These are phyloP conservation scores for Troglohyphantes excavatus DNA, from an alignment of 2,888 invertebrate genomes.

Conservation along the genomic window DNA sequence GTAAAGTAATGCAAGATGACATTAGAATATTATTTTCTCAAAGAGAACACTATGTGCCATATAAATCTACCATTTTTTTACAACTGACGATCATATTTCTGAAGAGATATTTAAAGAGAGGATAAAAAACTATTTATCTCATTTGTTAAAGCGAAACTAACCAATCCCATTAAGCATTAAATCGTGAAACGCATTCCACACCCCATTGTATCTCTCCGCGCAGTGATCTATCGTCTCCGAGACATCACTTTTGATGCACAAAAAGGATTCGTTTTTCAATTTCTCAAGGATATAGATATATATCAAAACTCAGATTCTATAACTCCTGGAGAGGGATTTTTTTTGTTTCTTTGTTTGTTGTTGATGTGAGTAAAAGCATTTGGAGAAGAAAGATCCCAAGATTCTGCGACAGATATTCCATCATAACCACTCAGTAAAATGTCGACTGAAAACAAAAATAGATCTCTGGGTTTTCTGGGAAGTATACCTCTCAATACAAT, in stretches of 20 bases:
- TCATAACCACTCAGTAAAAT: constrained; percentile 42
- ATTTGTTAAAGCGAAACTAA: background rate
- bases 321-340: constrained; percentile 41
- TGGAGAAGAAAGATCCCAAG: constrained; percentile 20
- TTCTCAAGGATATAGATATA: background rate
- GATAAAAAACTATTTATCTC: background rate
- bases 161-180: background rate
- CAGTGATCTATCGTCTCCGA: constrained; percentile 15
- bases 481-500: background rate
- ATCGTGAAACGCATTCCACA: background rate
- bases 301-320: constrained; percentile 15
- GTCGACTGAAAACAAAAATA: constrained; percentile 17
- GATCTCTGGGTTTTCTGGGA: constrained; percentile 13
- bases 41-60: too few species aligned
- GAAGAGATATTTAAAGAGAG: too few species aligned
- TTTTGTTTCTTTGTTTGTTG: constrained; percentile 34
- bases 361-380: constrained; percentile 54
- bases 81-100: too few species aligned
- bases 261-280: constrained; percentile 26
- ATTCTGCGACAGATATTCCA: constrained; percentile 46
- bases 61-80: too few species aligned
- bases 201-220: background rate
- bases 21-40: too few species aligned
- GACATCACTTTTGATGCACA: constrained; percentile 44
- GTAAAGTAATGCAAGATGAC: too few species aligned